These are phyloP conservation scores for Sturmia bella DNA, from an alignment of 2,888 invertebrate species.

Conservation along the genomic window DNA sequence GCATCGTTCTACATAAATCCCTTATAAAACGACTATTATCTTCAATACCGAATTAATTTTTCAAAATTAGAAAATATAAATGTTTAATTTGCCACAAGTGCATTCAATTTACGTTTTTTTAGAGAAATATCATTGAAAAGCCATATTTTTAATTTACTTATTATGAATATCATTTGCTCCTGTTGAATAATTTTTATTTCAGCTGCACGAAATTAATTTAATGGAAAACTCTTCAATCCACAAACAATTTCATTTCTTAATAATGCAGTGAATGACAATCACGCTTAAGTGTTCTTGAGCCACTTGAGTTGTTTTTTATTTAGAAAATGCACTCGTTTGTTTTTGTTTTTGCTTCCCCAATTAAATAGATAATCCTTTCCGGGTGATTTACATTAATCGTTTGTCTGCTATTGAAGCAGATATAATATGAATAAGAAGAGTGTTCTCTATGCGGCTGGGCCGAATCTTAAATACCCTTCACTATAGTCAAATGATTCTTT, in stretches of 20 bases:
- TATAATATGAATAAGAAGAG: slow-evolving; percentile 20
- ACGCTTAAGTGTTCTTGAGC: slow-evolving; percentile 63
- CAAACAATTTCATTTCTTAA: slow-evolving; percentile 48
- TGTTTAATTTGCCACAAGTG: too few species aligned
- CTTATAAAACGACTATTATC: too few species aligned
- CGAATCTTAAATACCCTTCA: too few species aligned
- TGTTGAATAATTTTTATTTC: slow-evolving; percentile 13
- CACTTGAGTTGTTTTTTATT: slow-evolving; percentile 53
- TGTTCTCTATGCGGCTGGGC: too few species aligned
- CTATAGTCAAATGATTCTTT: too few species aligned
- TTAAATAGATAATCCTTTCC: slow-evolving; percentile 69
- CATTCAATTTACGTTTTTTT: too few species aligned
- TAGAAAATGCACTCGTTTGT: slow-evolving; percentile 14
- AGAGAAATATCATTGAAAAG: too few species aligned
- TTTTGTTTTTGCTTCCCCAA: too few species aligned
- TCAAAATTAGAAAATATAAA: too few species aligned
- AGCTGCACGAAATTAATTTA: slow-evolving; percentile 29
- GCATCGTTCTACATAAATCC: too few species aligned
- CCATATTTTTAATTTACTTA: too few species aligned
- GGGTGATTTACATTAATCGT: slow-evolving; percentile 65
- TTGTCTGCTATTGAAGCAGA: slow-evolving; percentile 21
- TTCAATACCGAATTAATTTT: too few species aligned
- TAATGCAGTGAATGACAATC: slow-evolving; percentile 55
- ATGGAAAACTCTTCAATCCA: slow-evolving; percentile 58
- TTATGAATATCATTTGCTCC: slow-evolving; percentile 2